Conservation (phyloP, 2,113 vertebrate genomes). For the Equus przewalskii region DNA sequence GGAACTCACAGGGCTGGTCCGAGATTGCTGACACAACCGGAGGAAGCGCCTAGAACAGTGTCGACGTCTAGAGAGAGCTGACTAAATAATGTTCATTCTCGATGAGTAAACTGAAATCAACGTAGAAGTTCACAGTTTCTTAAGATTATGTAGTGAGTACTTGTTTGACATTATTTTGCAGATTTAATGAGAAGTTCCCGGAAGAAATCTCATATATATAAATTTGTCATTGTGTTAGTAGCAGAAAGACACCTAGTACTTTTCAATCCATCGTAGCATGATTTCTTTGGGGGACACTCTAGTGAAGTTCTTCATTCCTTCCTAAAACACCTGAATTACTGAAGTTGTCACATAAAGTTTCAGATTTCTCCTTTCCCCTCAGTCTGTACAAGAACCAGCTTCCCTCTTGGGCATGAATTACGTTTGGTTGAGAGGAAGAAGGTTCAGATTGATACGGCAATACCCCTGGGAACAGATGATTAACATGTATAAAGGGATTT, state of each 20-base stretch:
- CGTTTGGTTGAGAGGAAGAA: slow-evolving; percentile 85
- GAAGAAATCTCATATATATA: neutral
- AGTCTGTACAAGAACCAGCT: neutral
- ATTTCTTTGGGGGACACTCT: slow-evolving; percentile 26
- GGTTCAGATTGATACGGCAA: slow-evolving; percentile 86
- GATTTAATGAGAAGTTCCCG: neutral
- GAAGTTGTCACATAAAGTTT: slow-evolving; percentile 84
- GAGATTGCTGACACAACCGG: neutral
- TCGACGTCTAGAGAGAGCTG: neutral
- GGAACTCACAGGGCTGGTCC: neutral
- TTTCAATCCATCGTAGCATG: neutral
- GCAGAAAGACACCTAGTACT: neutral
- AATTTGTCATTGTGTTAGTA: neutral
- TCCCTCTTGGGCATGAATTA: slow-evolving; percentile 75
- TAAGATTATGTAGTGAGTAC: neutral
- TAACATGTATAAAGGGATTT: slow-evolving; percentile 94
- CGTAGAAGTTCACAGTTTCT: neutral
- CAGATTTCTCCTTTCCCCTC: slow-evolving; percentile 87
- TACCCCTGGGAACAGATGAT: slow-evolving; percentile 90
- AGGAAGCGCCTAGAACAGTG: neutral
- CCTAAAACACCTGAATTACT: slow-evolving; percentile 84
- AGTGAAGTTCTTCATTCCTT: slow-evolving; percentile 73
- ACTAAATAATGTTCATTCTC: neutral
- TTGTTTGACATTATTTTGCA: neutral
- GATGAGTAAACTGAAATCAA: neutral